These are phyloP conservation scores for Magallana nippona DNA, from an alignment of 2,888 invertebrate genomes.

Conservation along the genomic window DNA sequence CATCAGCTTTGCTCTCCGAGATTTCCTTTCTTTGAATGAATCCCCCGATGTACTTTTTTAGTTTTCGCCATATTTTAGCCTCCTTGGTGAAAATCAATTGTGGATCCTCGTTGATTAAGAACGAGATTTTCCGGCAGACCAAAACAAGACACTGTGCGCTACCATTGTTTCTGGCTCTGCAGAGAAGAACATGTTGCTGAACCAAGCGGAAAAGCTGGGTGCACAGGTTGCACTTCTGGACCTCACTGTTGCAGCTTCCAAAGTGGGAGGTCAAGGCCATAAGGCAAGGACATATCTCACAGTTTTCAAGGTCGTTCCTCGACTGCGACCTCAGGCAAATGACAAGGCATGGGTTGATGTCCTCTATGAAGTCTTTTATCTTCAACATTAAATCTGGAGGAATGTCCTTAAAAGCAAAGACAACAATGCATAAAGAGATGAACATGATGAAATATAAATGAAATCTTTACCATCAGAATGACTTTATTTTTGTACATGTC, in stretches of 20 bases:
- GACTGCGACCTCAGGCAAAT: constrained; percentile 40
- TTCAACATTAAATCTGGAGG: constrained; percentile 47
- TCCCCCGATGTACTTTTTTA: constrained; percentile 49
- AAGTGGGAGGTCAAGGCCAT: constrained; percentile 48
- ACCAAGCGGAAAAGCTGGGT: constrained; percentile 42
- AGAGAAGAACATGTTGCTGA: constrained; percentile 40
- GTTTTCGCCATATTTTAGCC: constrained; percentile 48
- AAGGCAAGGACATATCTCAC: constrained; percentile 43
- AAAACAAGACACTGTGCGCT: constrained; percentile 36
- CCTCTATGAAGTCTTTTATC: constrained; percentile 36
- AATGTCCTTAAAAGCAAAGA: constrained; percentile 44
- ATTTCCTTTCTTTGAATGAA: constrained; percentile 13
- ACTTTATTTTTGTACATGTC: too few relatives aligned
- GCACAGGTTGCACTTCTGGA: constrained; percentile 33
- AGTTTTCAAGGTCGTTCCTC: constrained; percentile 36
- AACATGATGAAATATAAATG: too few relatives aligned
- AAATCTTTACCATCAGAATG: too few relatives aligned
- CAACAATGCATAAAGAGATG: neutral
- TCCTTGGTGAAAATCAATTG: constrained; percentile 31
- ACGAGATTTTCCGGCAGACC: constrained; percentile 42
- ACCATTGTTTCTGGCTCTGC: constrained; percentile 16
- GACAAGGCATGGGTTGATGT: constrained; percentile 45
- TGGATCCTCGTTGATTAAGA: constrained; percentile 3
- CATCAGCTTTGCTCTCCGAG: neutral
- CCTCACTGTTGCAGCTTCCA: constrained; percentile 47